These are phyloP conservation scores for Phortica okadai DNA, from an alignment of 2,888 invertebrate species.

Conservation along the genomic window DNA sequence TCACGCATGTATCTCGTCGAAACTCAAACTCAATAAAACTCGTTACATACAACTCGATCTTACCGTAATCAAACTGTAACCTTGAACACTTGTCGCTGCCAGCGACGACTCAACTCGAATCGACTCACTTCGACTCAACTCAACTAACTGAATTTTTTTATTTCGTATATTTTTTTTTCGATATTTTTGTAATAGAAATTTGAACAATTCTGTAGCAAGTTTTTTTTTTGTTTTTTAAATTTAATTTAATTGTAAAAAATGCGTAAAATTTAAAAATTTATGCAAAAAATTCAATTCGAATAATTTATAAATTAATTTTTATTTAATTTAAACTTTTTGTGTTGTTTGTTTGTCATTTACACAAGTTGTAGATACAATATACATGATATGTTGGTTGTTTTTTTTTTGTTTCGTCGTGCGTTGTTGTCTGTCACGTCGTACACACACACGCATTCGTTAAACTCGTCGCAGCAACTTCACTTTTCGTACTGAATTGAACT, in stretches of 20 bases:
- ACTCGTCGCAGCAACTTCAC: slow-evolving; percentile 73
- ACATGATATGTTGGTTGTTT: neutral
- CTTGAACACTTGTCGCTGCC: slow-evolving; percentile 25
- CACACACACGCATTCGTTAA: slow-evolving; percentile 32
- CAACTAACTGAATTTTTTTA: neutral
- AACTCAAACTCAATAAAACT: neutral
- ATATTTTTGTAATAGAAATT: neutral
- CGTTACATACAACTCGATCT: neutral
- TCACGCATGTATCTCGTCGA: too few relatives aligned
- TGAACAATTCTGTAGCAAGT: too few relatives aligned
- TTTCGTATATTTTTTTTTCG: slow-evolving; percentile 3
- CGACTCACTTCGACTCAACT: too few relatives aligned
- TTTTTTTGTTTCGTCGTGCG: slow-evolving; percentile 11
- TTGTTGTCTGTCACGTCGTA: neutral
- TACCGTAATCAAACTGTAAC: slow-evolving; percentile 9
- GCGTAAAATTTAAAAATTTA: slow-evolving; percentile 20
- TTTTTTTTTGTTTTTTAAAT: slow-evolving; percentile 1
- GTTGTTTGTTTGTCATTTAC: slow-evolving; percentile 3
- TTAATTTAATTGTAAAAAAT: neutral
- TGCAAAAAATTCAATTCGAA: neutral
- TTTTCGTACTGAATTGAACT: slow-evolving; percentile 76
- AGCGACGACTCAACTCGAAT: too few relatives aligned
- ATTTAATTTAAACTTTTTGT: slow-evolving; percentile 3
- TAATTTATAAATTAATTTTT: slow-evolving; percentile 14
- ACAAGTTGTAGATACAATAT: neutral